Evolutionary conservation across 2,797 vertebrate species (phyloP), one percentile per base, ranked within the genome.

Genomic region (Psittacula derbiana): DNA sequence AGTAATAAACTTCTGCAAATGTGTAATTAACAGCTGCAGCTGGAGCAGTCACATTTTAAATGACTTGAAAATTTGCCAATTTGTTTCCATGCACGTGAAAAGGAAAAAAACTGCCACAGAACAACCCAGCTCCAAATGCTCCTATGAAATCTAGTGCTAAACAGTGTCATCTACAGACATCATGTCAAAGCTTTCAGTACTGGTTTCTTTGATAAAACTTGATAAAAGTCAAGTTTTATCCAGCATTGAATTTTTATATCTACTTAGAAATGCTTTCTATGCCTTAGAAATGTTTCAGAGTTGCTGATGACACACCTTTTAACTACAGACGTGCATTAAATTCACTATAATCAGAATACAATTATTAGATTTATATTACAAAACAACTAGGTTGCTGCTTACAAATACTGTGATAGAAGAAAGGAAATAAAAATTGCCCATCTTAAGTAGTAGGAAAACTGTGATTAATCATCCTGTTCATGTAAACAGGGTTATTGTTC

Each of bases 401-500:
- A 55, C 43, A 91, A 36, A 91, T 75, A 66, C 67, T 43, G 90
- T 27, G 40, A 74, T 80, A 80, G 43, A 75, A 76, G 66, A 81
- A 82, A 64, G 69, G 53, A 40, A 90, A 81, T 33, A 88, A 84
- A 92, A 91, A 89, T 70, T 19, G 19, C n/a, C 40, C 76, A 49
- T 88, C 84, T 87, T 91, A 84, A 96, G 88, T 41, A 73, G 60
- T 21, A 90, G 80, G 41, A 87, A 92, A 95, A 78, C 16, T 75
- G 81, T 88, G 91, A 96, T 94, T 97, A 90, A 96, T 97, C 96
- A 96, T 94, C 92, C 58, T 93, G 41, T 95, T 95, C 90, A 88
- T 93, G 67, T 92, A 96, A 95, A 96, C 90, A 97, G 88, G 80
- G 88, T 96, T 85, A 96, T 95, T 96, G 96, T 88, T 95, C 90